These are phyloP conservation scores for Hydrophis major DNA, from an alignment of 2,797 vertebrate species.

Conservation along the genomic window DNA sequence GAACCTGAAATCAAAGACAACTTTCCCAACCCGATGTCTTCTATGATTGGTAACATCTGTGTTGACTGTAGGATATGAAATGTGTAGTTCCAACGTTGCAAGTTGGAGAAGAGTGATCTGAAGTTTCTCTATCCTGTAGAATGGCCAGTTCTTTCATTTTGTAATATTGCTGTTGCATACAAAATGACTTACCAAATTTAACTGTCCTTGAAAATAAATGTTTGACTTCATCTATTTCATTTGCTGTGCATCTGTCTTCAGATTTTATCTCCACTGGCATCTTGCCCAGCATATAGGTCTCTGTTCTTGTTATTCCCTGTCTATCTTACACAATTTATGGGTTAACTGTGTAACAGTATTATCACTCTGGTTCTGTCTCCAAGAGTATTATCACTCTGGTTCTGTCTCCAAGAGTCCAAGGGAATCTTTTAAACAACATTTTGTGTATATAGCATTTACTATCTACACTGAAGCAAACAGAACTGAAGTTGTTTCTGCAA, in stretches of 20 bases:
- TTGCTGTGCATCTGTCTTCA: slow-evolving; percentile 10
- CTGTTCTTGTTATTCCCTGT: slow-evolving; percentile 15
- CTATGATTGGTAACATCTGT: background rate
- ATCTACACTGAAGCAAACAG: slow-evolving; percentile 25
- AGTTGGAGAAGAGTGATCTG: background rate
- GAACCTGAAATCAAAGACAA: background rate
- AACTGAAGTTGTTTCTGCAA: slow-evolving; percentile 37
- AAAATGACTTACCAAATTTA: background rate
- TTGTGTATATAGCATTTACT: background rate
- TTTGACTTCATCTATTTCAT: slow-evolving; percentile 9
- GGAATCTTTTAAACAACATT: slow-evolving; percentile 8
- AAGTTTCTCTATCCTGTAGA: background rate
- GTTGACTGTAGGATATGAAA: background rate
- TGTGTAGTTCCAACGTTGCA: background rate
- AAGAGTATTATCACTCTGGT: slow-evolving; percentile 30
- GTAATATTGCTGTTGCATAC: slow-evolving; percentile 5
- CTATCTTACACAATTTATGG: background rate
- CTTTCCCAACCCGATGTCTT: background rate
- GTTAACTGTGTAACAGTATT: slow-evolving; percentile 20
- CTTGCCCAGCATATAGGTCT: background rate
- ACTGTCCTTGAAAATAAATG: slow-evolving; percentile 17
- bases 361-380: slow-evolving; percentile 27
- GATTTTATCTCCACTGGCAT: slow-evolving; percentile 10
- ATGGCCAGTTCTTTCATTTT: background rate
- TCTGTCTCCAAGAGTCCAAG: slow-evolving; percentile 33